These are phyloP conservation scores for Dermatemys mawii DNA, from an alignment of 2,113 vertebrate species.

Conservation along the genomic window DNA sequence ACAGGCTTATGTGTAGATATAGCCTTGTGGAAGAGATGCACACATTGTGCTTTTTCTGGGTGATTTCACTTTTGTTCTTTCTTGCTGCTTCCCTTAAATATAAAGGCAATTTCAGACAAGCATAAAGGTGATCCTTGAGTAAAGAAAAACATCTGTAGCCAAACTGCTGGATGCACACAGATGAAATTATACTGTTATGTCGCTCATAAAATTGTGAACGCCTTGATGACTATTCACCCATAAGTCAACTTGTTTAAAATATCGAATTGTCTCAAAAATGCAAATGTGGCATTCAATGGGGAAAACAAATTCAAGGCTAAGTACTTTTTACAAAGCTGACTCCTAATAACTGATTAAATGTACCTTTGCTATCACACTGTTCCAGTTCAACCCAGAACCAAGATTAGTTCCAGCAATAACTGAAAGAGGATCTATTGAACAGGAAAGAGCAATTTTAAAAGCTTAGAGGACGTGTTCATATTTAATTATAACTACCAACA, in stretches of 20 bases:
- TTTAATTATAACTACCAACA: conserved; percentile 21
- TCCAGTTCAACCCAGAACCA: not conserved
- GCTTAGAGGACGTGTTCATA: not conserved
- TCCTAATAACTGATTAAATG: not conserved
- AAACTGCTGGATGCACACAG: not conserved
- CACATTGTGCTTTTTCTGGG: too few relatives aligned
- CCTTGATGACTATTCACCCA: not conserved
- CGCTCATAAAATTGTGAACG: not conserved
- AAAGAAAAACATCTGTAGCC: not conserved
- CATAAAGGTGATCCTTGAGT: not conserved
- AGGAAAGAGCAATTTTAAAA: conserved; percentile 4
- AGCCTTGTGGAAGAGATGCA: not conserved
- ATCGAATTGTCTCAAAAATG: not conserved
- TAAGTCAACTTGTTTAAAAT: not conserved
- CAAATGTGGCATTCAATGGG: not conserved
- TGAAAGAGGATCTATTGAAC: not conserved
- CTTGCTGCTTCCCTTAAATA: not conserved
- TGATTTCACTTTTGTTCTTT: not conserved
- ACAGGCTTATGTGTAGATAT: not conserved
- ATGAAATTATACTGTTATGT: not conserved
- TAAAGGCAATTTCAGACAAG: not conserved
- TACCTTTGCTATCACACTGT: not conserved
- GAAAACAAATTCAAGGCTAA: not conserved
- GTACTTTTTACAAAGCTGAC: not conserved
- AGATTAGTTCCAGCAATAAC: not conserved